phyloP scores from a whole-genome alignment of 2,113 vertebrate species.

The Dipodomys ordii region DNA sequence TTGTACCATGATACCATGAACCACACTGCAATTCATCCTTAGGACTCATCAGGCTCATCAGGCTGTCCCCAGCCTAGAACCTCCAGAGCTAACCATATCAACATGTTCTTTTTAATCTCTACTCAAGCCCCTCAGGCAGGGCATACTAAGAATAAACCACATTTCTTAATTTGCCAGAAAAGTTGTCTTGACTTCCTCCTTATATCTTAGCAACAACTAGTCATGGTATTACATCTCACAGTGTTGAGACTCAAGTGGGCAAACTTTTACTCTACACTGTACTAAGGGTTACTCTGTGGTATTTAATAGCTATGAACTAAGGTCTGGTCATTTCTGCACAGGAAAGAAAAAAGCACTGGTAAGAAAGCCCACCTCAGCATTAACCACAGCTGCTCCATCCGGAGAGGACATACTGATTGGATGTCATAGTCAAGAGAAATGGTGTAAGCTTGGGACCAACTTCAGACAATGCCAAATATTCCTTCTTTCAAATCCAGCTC shows the following conservation, averaged over 20 bases:
- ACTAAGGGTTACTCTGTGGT: neutral
- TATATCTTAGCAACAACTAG: neutral
- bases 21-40: neutral
- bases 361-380: neutral
- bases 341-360: neutral
- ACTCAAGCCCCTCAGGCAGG: neutral
- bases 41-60: neutral
- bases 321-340: neutral
- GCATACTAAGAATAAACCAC: neutral
- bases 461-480: neutral
- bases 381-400: neutral
- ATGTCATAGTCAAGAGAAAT: neutral
- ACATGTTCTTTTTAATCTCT: neutral
- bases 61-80: neutral
- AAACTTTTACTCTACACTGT: neutral
- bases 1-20: too few relatives aligned
- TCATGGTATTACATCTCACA: neutral
- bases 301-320: neutral
- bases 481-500: neutral
- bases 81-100: neutral
- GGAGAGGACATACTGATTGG: neutral
- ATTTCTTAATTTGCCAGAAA: neutral
- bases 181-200: neutral
- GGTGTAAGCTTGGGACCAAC: neutral
- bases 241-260: neutral